Base-by-base conservation (phyloP, 2,888 invertebrate genomes). In the Leuctra nigra region DNA sequence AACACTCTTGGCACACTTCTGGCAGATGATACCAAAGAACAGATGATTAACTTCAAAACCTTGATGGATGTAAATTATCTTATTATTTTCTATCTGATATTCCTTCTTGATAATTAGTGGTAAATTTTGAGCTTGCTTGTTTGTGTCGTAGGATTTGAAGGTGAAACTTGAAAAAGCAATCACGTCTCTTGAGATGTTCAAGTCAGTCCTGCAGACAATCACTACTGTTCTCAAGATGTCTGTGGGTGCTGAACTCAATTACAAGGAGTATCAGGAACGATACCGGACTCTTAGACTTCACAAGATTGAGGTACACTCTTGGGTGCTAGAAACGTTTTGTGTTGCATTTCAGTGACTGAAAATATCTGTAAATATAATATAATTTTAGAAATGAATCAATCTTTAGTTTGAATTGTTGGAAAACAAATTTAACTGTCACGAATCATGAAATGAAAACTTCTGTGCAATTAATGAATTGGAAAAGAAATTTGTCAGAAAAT, bases 191-290 rank as follows among this genome's bases (percentile, higher is more conserved):
- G 87, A 87, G 55, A 83, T 87, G 65, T 88, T 94, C 67, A 93
- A 91, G 70, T 73, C 82, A 58, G 87, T 94, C 2, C 86, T 94
- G 84, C 84, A 85, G 61, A 86, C 91, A 0, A 91, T 95, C 59
- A 74, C 83, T 0, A 79, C 78, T 35, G 83, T 94, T 44, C 84
- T 87, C 66, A 80, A 82, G 55, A 80, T 82, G 69, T 87, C 91
- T 0, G 76, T 92, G 53, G 83, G 86, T 2, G 83, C 87, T 0
- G 93, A 94, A 70, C 78, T 87, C 47, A 81, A 81, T 65, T 91
- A 86, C 65, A 75, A 78, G 36, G 82, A 82, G 47, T 68, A 50
- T 29, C 56, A 56, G 20, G 60, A 92, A 70, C 82, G 84, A 47
- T 94, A 90, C 68, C 76, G 81, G 44, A 84, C 87, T 64, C 75